Base-by-base conservation (phyloP, 2,113 vertebrate species). In the Brachypteracias leptosomus region DNA sequence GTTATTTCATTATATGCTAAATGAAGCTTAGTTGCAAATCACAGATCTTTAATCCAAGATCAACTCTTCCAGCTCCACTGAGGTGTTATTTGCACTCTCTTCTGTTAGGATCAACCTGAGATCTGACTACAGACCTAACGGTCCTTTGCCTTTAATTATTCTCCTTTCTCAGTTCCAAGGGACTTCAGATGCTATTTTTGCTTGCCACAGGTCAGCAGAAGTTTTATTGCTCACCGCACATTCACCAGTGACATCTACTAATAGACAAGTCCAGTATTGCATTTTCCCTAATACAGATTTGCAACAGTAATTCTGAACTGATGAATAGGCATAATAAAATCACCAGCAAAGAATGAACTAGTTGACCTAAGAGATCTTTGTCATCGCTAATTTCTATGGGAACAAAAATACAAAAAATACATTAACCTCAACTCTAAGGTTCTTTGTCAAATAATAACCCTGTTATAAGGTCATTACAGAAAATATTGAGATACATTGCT, bases 1-100 rank as follows among this genome's bases (percentile, higher is more conserved):
- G 16, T 58, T 84, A 44, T 84, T 94, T 95, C 44, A 38, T 89
- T 84, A 66, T 80, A 63, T 55, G 62, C 68, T 94, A 97, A 97
- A 88, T 59, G 54, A 94, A 96, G 66, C 67, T 97, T 90, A 96
- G 86, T 89, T 94, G 17, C 65, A 80, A 96, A 79, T 40, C 85
- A 97, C 86, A 97, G 92, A 51, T 95, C 84, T 95, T 95, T 85
- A 97, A 95, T 88, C 93, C 75, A 95, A 91, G 91, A 91, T 79
- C 74, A 95, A 95, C 73, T 95, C 57, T 91, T 79, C 93, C 54
- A 79, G 70, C 70, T 93, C 91, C 68, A 88, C 42, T 88, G 89
- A 85, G n/a, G 38, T 61, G 88, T 88, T 91, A 78, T 89, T 96
- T 95, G 16, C 47, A 85, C 85, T 95, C 57, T 91, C 96, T 96